Evolutionary conservation across 2,113 vertebrate species (phyloP).

Genomic region (Oenanthe oenanthe): DNA sequence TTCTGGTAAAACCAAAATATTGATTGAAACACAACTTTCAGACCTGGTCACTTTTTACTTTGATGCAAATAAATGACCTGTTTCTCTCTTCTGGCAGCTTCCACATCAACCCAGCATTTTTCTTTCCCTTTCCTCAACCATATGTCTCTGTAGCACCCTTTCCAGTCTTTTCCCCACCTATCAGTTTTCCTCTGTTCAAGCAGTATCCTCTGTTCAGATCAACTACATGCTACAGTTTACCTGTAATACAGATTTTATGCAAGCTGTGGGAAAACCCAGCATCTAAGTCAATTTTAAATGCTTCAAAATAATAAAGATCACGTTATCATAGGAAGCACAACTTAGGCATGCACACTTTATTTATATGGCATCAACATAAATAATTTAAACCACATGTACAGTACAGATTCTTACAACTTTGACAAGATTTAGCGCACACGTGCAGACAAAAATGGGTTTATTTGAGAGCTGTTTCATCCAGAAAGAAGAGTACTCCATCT

Average conservation of each 20-base stretch:
- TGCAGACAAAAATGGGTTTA: not conserved
- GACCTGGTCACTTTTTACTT: not conserved
- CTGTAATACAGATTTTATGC: not conserved
- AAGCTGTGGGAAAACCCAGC: not conserved
- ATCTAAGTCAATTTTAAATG: not conserved
- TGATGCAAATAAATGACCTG: not conserved
- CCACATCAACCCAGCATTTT: not conserved
- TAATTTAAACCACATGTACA: not conserved
- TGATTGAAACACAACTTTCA: not conserved
- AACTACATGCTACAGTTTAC: not conserved
- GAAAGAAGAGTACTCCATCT: not conserved
- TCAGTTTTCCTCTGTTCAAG: not conserved
- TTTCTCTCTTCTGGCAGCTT: not conserved
- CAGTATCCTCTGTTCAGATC: not conserved
- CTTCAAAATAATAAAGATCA: not conserved
- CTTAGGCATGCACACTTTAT: not conserved
- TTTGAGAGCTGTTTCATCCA: not conserved
- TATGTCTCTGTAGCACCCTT: accelerated
- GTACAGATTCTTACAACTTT: not conserved
- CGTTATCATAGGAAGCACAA: not conserved
- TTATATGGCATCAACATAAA: not conserved
- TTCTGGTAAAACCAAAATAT: not conserved
- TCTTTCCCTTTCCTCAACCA: not conserved
- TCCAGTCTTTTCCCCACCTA: not conserved
- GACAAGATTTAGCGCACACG: not conserved